Percentiles rank a stretch among this genome's conserved stretches.
These are phyloP conservation scores for Leucoptera coffeella DNA, from an alignment of 2,888 invertebrate species.

Conservation along the genomic window DNA sequence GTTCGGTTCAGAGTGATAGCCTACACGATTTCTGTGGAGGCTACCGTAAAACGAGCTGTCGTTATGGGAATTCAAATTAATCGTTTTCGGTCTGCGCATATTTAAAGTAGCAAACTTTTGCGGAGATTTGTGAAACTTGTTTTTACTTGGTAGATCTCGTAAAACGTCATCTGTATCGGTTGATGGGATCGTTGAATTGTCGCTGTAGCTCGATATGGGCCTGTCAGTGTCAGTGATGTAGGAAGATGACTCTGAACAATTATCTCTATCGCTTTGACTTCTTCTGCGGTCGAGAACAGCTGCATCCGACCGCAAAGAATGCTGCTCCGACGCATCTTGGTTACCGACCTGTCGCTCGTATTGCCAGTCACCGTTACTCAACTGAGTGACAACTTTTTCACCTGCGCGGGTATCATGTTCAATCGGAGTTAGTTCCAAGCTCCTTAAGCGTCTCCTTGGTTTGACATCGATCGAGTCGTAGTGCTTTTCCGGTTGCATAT, in stretches of 20 bases:
- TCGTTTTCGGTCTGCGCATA: slow-evolving; percentile 38
- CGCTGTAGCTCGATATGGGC: slow-evolving; percentile 45
- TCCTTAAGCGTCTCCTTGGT: slow-evolving; percentile 37
- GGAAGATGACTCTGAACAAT: slow-evolving; percentile 46
- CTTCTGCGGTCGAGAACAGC: slow-evolving; percentile 38
- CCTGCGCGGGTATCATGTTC: slow-evolving; percentile 20
- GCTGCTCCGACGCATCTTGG: slow-evolving; percentile 36
- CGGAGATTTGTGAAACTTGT: slow-evolving; percentile 41
- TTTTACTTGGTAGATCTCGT: slow-evolving; percentile 39
- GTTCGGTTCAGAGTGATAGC: slow-evolving; percentile 45
- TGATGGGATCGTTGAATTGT: slow-evolving; percentile 44
- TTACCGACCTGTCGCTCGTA: slow-evolving; percentile 27
- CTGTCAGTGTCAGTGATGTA: slow-evolving; percentile 44
- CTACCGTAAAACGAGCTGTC: slow-evolving; percentile 33
- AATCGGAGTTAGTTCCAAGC: slow-evolving; percentile 22
- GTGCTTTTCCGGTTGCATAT: slow-evolving; percentile 27
- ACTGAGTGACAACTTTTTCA: slow-evolving; percentile 26
- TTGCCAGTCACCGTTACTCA: slow-evolving; percentile 34
- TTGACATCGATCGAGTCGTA: slow-evolving; percentile 47
- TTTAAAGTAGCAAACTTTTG: slow-evolving; percentile 46
- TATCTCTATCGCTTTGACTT: slow-evolving; percentile 43
- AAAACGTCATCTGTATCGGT: slow-evolving; percentile 45
- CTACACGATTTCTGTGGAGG: slow-evolving; percentile 34
- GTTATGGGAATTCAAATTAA: slow-evolving; percentile 29
- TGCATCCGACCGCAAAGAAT: slow-evolving; percentile 38